Base-by-base conservation (phyloP, 2,888 invertebrate genomes). In the Pteria penguin region DNA sequence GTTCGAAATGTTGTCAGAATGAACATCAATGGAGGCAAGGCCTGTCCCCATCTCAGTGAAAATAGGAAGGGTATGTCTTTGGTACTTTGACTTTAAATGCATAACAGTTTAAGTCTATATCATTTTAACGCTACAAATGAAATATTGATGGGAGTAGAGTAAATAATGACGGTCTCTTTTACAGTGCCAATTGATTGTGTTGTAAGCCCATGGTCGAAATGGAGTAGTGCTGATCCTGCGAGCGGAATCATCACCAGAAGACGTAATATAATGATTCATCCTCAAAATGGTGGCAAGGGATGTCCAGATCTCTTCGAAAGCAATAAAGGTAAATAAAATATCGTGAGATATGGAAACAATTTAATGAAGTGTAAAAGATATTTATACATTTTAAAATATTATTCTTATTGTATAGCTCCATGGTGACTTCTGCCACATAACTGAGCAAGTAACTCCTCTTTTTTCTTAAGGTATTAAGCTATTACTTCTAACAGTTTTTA, bases 191-290 rank as follows among this genome's bases (percentile, higher is more conserved):
- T 69, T 14, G 32, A 58, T 36, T 70, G 70, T 60, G 32, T 60
- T 45, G 61, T 70, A 11, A 36, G 60, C 36, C 60, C 60, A 24
- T 70, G 70, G 70, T 18, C 60, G n/a, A 27, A 26, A 36, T 70
- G 70, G 70, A 32, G 57, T 32, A 36, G 45, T 29, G 36, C 70
- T 61, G 60, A 60, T 70, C 27, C 60, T 18, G 67, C 67, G 3
- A 29, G 36, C 11, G 70, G 70, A 61, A 52, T 60, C n/a, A 61
- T 55, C 33, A 32, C 4, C 27, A 32, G 70, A n/a, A 57, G 26
- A 14, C 33, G 70, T 29, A 33, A 36, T 18, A 70, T 70, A 18
- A 60, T 36, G n/a, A 29, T n/a, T 52, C 33, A 26, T 26, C 33
- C 70, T 24, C 45, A 32, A 3, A 70, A 70, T 29, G 61, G 60